phyloP scores from a whole-genome alignment of 2,113 vertebrate genomes.

The Lanius ludovicianus region DNA sequence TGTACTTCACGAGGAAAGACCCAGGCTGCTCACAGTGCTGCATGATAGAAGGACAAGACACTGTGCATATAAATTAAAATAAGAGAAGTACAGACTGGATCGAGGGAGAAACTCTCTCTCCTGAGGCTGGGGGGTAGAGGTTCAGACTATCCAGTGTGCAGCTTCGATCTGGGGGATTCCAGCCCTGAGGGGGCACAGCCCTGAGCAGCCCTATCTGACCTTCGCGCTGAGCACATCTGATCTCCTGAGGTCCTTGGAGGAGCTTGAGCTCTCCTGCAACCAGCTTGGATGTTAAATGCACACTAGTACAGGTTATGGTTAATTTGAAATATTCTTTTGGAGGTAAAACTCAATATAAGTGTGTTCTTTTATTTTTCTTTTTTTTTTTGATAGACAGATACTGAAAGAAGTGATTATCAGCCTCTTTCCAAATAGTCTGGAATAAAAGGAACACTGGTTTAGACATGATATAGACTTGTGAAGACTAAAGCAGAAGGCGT shows the following conservation, averaged over 20 bases:
- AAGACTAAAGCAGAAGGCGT: not conserved
- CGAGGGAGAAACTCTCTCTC: not conserved
- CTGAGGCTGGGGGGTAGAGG: fast-evolving
- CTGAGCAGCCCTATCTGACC: not conserved
- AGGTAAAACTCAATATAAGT: not conserved
- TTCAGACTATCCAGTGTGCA: not conserved
- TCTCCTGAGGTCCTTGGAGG: fast-evolving
- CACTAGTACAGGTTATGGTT: not conserved
- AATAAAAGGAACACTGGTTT: not conserved
- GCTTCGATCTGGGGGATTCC: fast-evolving
- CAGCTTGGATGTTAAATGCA: not conserved
- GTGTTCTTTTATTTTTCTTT: fast-evolving
- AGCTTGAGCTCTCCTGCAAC: fast-evolving
- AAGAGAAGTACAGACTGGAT: not conserved
- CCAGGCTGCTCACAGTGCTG: not conserved
- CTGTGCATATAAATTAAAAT: not conserved
- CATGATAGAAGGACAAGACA: not conserved
- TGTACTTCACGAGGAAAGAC: not conserved
- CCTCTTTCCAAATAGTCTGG: not conserved
- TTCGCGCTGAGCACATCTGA: not conserved
- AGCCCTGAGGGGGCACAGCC: fast-evolving
- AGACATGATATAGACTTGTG: not conserved
- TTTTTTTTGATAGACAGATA: not conserved
- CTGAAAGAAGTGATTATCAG: not conserved
- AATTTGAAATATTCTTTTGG: not conserved